Evolutionary conservation across 2,797 vertebrate species (phyloP).

Genomic region (Danionella dracula): DNA sequence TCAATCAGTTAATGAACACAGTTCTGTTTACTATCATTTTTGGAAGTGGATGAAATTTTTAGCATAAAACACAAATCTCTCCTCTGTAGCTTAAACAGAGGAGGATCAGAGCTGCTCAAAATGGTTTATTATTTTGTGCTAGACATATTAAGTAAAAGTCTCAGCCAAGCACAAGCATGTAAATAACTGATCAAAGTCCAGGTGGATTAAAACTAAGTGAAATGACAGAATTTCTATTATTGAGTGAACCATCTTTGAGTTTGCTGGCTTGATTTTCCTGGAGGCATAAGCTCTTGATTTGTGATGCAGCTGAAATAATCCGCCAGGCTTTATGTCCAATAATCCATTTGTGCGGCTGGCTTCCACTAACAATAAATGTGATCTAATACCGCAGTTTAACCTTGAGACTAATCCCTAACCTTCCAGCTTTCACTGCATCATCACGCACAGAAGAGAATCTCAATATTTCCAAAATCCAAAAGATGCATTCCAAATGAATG

Average conservation of each 20-base stretch:
- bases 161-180: too few species aligned
- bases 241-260: neutral
- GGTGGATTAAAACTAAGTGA: too few species aligned
- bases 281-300: neutral
- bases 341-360: constrained; percentile 7
- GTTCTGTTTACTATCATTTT: too few species aligned
- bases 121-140: too few species aligned
- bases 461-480: neutral
- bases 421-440: neutral
- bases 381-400: constrained; percentile 9
- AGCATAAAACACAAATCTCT: too few species aligned
- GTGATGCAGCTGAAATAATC: constrained; percentile 1
- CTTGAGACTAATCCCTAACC: constrained; percentile 9
- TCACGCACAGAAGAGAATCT: neutral
- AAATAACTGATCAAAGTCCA: too few species aligned
- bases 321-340: neutral
- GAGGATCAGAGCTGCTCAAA: too few species aligned
- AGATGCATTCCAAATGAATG: neutral
- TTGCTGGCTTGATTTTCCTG: neutral
- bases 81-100: too few species aligned
- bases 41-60: too few species aligned
- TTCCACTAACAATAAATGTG: constrained; percentile 9
- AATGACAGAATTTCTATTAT: too few species aligned
- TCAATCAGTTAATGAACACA: neutral
- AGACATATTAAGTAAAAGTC: too few species aligned